Percentiles rank a stretch among this genome's conserved stretches.
phyloP scores from a whole-genome alignment of 2,797 vertebrate genomes.

The Decapterus maruadsi region DNA sequence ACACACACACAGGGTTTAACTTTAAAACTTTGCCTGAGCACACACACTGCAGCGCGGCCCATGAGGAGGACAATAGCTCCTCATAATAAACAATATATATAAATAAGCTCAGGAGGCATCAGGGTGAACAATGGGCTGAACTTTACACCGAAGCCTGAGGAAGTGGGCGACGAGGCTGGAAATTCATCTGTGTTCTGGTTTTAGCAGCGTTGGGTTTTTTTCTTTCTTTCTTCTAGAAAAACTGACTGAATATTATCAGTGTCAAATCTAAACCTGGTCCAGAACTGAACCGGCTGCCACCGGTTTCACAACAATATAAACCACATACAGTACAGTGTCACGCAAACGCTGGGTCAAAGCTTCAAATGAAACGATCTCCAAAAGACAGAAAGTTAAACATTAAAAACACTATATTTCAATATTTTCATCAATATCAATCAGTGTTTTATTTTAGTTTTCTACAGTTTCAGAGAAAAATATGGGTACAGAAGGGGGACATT shows the following conservation, averaged over 20 bases:
- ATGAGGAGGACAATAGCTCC: background rate
- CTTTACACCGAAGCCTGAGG: constrained; percentile 2
- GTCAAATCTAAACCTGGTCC: background rate
- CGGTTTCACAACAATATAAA: too few relatives aligned
- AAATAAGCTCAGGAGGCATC: background rate
- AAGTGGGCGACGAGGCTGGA: constrained; percentile 1
- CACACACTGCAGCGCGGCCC: background rate
- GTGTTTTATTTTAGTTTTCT: too few relatives aligned
- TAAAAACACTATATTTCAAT: too few relatives aligned
- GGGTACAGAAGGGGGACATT: too few relatives aligned
- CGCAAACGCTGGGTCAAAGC: too few relatives aligned
- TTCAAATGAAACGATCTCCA: too few relatives aligned
- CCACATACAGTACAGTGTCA: too few relatives aligned
- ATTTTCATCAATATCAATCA: too few relatives aligned
- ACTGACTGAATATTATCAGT: background rate
- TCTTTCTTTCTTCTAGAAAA: background rate
- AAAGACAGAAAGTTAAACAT: too few relatives aligned
- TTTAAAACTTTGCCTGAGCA: background rate
- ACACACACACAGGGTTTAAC: background rate
- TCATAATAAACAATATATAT: background rate
- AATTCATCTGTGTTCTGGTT: background rate
- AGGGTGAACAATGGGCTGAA: background rate
- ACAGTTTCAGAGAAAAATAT: too few relatives aligned
- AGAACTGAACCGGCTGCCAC: too few relatives aligned
- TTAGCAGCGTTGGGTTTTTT: background rate